Conservation (phyloP, 1,140 invertebrate species). For the Drosophila lowei region DNA sequence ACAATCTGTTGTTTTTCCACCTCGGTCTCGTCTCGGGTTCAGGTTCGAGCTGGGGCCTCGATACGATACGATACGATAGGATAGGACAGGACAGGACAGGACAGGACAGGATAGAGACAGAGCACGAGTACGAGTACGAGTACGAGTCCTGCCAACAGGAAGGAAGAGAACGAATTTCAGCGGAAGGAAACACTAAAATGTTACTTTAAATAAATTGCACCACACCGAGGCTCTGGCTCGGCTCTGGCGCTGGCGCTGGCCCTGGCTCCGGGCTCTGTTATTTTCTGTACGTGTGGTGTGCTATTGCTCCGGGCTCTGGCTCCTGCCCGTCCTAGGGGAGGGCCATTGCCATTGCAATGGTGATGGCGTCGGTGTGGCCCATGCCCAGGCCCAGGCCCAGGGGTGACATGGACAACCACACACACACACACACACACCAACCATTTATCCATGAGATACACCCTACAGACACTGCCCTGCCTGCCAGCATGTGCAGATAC, state of each 20-base stretch:
- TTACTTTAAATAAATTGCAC: constrained; percentile 81
- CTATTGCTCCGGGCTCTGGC: neutral
- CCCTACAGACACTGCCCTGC: constrained; percentile 9
- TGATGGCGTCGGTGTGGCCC: constrained; percentile 26
- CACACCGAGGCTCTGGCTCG: constrained; percentile 32
- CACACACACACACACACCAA: constrained; percentile 7
- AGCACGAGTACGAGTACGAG: constrained; percentile 21
- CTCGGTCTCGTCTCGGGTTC: neutral
- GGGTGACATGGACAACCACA: constrained; percentile 75
- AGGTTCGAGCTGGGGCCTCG: too few relatives aligned
- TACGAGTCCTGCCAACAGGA: constrained; percentile 56
- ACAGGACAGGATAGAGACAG: constrained; percentile 5
- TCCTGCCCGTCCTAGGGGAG: constrained; percentile 28
- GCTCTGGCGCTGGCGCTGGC: too few relatives aligned
- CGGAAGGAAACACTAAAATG: constrained; percentile 83
- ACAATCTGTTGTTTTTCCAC: constrained; percentile 71
- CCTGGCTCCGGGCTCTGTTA: constrained; percentile 26
- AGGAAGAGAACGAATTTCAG: constrained; percentile 81
- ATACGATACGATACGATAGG: too few relatives aligned
- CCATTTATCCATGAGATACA: constrained; percentile 40
- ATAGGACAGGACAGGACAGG: neutral
- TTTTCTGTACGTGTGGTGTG: constrained; percentile 18
- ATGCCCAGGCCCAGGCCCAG: constrained; percentile 21
- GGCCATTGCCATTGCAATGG: constrained; percentile 42
- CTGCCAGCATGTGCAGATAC: constrained; percentile 33